phyloP scores from a whole-genome alignment of 2,113 vertebrate species.

The Pelecanus crispus region DNA sequence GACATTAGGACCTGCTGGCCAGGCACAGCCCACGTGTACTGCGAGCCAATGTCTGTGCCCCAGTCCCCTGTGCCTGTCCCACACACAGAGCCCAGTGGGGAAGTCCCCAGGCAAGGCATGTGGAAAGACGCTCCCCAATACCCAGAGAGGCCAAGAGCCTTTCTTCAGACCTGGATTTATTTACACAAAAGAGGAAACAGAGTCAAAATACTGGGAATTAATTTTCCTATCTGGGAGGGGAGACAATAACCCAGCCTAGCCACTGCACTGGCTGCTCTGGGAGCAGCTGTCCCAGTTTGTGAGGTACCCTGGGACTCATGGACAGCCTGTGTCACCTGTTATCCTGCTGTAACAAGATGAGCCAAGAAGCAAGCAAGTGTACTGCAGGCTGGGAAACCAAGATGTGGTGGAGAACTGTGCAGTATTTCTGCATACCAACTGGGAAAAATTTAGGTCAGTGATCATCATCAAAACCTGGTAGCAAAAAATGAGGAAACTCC shows the following conservation, averaged over 20 bases:
- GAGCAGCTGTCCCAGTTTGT: neutral
- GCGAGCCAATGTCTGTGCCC: neutral
- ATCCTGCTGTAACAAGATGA: neutral
- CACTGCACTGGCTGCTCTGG: neutral
- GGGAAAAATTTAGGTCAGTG: neutral
- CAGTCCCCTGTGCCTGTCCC: neutral
- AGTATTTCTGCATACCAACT: neutral
- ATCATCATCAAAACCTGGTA: neutral
- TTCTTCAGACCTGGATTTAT: neutral
- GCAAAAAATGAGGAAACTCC: conserved; percentile 26
- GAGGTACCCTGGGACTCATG: neutral
- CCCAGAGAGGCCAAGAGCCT: neutral
- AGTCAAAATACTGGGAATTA: neutral
- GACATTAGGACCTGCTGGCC: neutral
- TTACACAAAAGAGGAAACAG: neutral
- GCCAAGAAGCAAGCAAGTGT: neutral
- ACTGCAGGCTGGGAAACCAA: neutral
- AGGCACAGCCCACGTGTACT: neutral
- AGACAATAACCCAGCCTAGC: neutral
- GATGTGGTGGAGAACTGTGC: neutral
- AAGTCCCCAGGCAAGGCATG: neutral
- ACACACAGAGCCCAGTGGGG: neutral
- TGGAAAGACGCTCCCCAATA: neutral
- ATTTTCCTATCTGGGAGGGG: neutral
- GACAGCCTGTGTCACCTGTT: neutral